Evolutionary conservation across 2,113 vertebrate species (phyloP).

Genomic region (Gadus chalcogrammus): DNA sequence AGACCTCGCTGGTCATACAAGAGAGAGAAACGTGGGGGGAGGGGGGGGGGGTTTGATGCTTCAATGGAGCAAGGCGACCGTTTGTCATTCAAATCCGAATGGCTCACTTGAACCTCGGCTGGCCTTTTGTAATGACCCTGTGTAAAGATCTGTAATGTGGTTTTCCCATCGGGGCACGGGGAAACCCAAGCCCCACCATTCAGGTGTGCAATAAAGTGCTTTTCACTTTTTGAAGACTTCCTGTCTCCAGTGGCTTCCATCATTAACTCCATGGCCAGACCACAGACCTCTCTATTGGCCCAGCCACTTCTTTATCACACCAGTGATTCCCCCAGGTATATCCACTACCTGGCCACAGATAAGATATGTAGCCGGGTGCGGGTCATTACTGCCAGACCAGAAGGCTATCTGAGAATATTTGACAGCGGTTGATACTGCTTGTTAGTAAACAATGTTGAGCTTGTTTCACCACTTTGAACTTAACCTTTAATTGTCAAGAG

Average conservation of each 20-base stretch:
- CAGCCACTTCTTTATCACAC: slow-evolving; percentile 53
- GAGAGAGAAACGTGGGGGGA: slow-evolving; percentile 13
- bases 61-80: slow-evolving; percentile 52
- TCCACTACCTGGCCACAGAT: slow-evolving; percentile 59
- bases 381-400: slow-evolving; percentile 59
- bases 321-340: slow-evolving; percentile 57
- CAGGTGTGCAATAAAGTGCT: slow-evolving; percentile 70
- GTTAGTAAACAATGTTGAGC: slow-evolving; percentile 67
- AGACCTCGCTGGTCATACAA: too few relatives aligned
- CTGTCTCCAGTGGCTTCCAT: slow-evolving; percentile 74
- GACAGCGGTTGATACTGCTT: slow-evolving; percentile 56
- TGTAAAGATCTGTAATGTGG: slow-evolving; percentile 63
- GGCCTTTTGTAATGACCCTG: slow-evolving; percentile 61
- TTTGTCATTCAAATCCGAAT: slow-evolving; percentile 63
- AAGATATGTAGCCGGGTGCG: slow-evolving; percentile 62
- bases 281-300: slow-evolving; percentile 61
- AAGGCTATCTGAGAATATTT: slow-evolving; percentile 60
- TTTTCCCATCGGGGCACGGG: slow-evolving; percentile 60
- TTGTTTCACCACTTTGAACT: slow-evolving; percentile 51
- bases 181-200: slow-evolving; percentile 67
- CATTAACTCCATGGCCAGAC: slow-evolving; percentile 63
- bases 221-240: slow-evolving; percentile 73
- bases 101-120: slow-evolving; percentile 63
- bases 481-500: slow-evolving; percentile 45
- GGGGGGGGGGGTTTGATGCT: slow-evolving; percentile 41